Evolutionary conservation across 1,140 invertebrate genomes (phyloP), one percentile per base, ranked within the genome.

Genomic region (Pogonomyrmex barbatus): DNA sequence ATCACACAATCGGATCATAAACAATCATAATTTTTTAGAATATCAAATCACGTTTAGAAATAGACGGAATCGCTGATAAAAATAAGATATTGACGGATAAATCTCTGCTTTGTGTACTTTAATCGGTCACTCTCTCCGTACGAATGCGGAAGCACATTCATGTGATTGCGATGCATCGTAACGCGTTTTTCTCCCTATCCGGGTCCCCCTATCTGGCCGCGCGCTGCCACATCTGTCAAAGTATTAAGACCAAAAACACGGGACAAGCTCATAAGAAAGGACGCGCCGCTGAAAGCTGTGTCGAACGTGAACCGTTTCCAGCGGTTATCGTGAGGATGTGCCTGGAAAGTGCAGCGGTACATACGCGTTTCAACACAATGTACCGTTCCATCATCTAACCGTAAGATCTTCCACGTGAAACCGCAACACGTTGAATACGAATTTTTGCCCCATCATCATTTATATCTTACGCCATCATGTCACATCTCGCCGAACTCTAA

Each of bases 361-460:
- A 73, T 30, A 14, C 56, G 45, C 73, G 42, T 82, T 17, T 36
- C 54, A 47, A 71, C 88, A 89, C 81, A 89, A 89, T 89, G 88
- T 89, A 89, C 88, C 88, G 88, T 89, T 88, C 33, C 75, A 24
- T 65, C 87, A 87, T 89, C 75, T 79, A 86, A 77, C 84, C 76
- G 85, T 83, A 89, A 87, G 65, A 81, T 65, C 71, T 39, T 30
- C 63, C 77, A 82, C 88, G 54, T 78, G 88, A 89, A 89, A 89
- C 76, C 88, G 88, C 88, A 89, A 75, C 81, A 78, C 76, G 88
- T 78, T 73, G 71, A 52, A 73, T 78, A 60, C 82, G 86, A 89
- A 89, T 89, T 89, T 89, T 81, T 88, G 54, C 54, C 10, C 33
- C 54, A 42, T 83, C 79, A 73, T 71, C 68, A 83, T 73, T 82